Base-by-base conservation (phyloP, 2,888 invertebrate species). In the Nomada lathburiana region DNA sequence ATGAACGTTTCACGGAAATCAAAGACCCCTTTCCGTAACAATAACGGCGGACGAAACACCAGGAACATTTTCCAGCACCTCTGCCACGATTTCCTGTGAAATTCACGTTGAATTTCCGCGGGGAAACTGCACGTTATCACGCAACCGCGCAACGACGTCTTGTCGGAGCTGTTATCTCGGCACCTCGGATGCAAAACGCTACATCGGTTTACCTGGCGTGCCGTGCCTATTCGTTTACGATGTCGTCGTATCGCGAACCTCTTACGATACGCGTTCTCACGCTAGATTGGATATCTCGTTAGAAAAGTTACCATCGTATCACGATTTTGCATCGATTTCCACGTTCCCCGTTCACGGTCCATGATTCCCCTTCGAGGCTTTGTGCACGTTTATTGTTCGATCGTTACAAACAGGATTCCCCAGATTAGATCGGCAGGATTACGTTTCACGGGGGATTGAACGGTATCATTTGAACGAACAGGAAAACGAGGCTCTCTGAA, bases 151-250 rank as follows among this genome's bases (percentile, higher is more conserved):
- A 3, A 47, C 47, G 11, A 13, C 47, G 47, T n/a, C 50, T n/a
- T 20, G 53, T 10, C 18, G n/a, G 20, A 20, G 53, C n/a, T 53
- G 53, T 10, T 9, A 26, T n/a, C 26, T 26, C 50, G 50, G 16
- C 10, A 16, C 16, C 47, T 16, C 47, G 47, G 16, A 47, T 47
- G 13, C 47, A 47, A 47, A 47, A 47, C 16, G 47, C 47, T 16
- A 20, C 13, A 23, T 18, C 50, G 50, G n/a, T 11, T 50, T 47
- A 64, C 26, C 64, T 44, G 20, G 20, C 55, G 9, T 18, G 47
- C 55, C 55, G 23, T 44, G 55, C 64, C 63, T 23, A 52, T 57
- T 67, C 59, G 50, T 74, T 74, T 53, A 55, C 59, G 52, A 67
- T 16, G 50, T 36, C 29, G 29, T 23, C 59, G 59, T 74, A 59